phyloP scores from a whole-genome alignment of 2,113 vertebrate genomes.

The Elaphurus davidianus region DNA sequence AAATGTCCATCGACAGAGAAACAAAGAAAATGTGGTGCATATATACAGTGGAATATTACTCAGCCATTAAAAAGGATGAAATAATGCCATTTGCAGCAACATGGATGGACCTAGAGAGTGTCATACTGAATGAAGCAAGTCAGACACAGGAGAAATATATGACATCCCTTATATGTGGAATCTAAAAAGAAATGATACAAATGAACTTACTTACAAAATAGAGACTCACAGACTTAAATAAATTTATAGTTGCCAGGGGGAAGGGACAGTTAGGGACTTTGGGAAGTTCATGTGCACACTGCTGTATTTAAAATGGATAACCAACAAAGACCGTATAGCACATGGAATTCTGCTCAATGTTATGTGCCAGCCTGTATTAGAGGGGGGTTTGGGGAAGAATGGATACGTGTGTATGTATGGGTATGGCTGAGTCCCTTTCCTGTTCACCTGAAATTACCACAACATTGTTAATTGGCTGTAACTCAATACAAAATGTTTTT shows the following conservation, averaged over 20 bases:
- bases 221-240: not conserved
- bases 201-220: not conserved
- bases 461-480: not conserved
- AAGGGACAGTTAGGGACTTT: not conserved
- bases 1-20: not conserved
- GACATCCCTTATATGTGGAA: not conserved
- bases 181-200: not conserved
- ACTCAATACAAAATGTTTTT: not conserved
- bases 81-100: not conserved
- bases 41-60: not conserved
- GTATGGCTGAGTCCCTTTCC: not conserved
- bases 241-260: not conserved
- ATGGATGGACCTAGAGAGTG: not conserved
- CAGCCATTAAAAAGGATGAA: not conserved
- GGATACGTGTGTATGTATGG: not conserved
- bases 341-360: not conserved
- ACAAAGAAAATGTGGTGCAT: not conserved
- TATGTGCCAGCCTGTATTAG: not conserved
- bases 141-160: not conserved
- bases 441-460: not conserved
- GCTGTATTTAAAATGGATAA: not conserved
- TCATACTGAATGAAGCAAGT: not conserved
- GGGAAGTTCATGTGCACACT: not conserved
- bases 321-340: not conserved
- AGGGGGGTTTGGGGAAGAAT: not conserved